Evolutionary conservation across 2,888 invertebrate genomes (phyloP), one percentile per base, ranked within the genome.

Genomic region (Morpho helenor): DNA sequence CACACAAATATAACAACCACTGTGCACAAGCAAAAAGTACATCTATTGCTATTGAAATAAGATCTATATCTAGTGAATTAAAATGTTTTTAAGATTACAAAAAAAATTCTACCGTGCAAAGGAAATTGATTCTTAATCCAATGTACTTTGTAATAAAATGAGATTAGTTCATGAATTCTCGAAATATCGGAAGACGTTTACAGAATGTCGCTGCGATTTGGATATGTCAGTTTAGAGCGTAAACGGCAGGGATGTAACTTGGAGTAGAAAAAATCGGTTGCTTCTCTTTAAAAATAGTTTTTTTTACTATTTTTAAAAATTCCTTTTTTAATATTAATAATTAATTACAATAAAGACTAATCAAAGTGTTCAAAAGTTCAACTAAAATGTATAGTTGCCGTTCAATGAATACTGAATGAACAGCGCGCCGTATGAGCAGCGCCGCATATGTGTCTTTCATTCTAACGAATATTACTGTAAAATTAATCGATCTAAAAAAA

Each of bases 161-260:
- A 56, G 41, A 41, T 55, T 46, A 58, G 16, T 16, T 16, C 16
- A 51, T 48, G 52, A 49, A 31, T 9, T 49, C 42, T 56, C 45
- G 49, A 50, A 49, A 79, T 80, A 82, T 80, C 76, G 77, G 66
- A 72, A 81, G 82, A 80, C 79, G 81, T 82, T 82, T 78, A 76
- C 74, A 77, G 80, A 83, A 86, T 83, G 87, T 87, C 87, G 79
- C 82, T 74, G 79, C 80, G 87, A 87, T 88, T 87, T 76, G 84
- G 84, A 82, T 80, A 80, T 81, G 87, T 83, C 85, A 85, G 82
- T 84, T 80, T 79, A 72, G 80, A 73, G 77, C 71, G 78, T 72
- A 70, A 70, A 73, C 79, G 79, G 83, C 16, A 16, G 16, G 16
- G 16, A 16, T 16, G 2, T 16, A 2, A 16, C 16, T 16, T 16